Evolutionary conservation across 1,140 invertebrate species (phyloP), one percentile per base, ranked within the genome.

Genomic region (Octopus sinensis): DNA sequence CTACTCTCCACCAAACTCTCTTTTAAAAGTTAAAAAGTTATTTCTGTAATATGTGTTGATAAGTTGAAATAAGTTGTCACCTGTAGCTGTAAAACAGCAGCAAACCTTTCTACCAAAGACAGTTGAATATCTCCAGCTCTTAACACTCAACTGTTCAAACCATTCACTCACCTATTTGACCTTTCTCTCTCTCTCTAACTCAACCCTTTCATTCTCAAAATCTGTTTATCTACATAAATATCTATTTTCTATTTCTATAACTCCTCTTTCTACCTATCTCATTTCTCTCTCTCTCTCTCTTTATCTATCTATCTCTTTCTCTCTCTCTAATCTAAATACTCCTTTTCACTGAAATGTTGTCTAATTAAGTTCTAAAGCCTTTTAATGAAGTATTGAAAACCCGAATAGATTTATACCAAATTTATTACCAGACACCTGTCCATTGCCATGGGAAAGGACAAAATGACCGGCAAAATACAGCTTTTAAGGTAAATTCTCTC

Each of bases 401-500:
- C 30, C 68, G 68, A 73, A 73, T 73, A 73, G 68, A 73, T 73
- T 73, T 73, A 73, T 73, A 73, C 68, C 68, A 9, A 73, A 73
- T 73, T 73, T 73, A 73, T 73, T 73, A 73, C 68, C 68, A 73
- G 68, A 73, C 68, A 73, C 68, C 68, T 73, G 68, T 73, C 68
- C 68, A 73, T 73, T 73, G 68, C 68, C 68, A 73, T 73, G 9
- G 68, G 68, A 73, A 73, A 73, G 68, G 68, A 73, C 68, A 73
- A 73, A 73, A n/a, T 73, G 68, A 73, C 68, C 68, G 68, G 17
- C 68, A 73, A 73, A 73, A 73, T 73, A 73, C 68, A 73, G 68
- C 68, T 73, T 73, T 73, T 73, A 73, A 73, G 68, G 68, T 73
- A 73, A 73, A n/a, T 73, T 73, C 68, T 73, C 68, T 73, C 68